These are phyloP conservation scores for Neocrepidodera transversa DNA, from an alignment of 2,888 invertebrate genomes.

Conservation along the genomic window DNA sequence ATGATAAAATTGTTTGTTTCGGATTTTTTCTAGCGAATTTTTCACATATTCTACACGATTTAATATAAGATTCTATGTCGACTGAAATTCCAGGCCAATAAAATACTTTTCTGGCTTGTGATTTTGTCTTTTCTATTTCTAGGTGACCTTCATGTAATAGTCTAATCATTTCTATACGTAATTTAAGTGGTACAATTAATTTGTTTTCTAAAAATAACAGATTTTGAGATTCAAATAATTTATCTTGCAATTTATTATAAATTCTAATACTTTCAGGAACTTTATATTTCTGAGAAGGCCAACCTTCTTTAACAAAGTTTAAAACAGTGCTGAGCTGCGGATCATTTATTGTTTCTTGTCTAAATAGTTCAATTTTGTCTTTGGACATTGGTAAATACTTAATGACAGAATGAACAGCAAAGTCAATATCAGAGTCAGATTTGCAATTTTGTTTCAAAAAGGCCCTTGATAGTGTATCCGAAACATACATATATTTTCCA, in stretches of 20 bases:
- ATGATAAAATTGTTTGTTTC: not conserved
- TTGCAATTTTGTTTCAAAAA: not conserved
- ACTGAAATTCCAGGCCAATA: no score
- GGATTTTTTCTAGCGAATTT: no score
- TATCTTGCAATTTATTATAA: not conserved
- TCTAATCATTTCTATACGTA: no score
- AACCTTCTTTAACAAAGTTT: constrained; percentile 2
- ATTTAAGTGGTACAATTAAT: no score
- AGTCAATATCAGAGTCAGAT: not conserved
- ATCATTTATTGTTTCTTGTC: not conserved
- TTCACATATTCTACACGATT: no score
- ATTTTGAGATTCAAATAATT: constrained; percentile 11
- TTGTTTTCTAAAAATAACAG: constrained; percentile 1
- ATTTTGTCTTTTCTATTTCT: constrained; percentile 2
- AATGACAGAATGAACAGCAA: constrained; percentile 5
- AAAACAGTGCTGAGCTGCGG: constrained; percentile 10
- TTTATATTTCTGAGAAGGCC: constrained; percentile 1
- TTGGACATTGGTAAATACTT: not conserved
- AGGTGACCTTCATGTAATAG: no score
- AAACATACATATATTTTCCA: not conserved
- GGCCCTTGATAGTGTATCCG: not conserved
- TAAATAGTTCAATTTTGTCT: constrained; percentile 5
- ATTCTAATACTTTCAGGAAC: not conserved
- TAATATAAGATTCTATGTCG: no score
- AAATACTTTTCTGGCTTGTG: not conserved